Base-by-base conservation (phyloP, 2,888 invertebrate species). In the Diogma glabrata region DNA sequence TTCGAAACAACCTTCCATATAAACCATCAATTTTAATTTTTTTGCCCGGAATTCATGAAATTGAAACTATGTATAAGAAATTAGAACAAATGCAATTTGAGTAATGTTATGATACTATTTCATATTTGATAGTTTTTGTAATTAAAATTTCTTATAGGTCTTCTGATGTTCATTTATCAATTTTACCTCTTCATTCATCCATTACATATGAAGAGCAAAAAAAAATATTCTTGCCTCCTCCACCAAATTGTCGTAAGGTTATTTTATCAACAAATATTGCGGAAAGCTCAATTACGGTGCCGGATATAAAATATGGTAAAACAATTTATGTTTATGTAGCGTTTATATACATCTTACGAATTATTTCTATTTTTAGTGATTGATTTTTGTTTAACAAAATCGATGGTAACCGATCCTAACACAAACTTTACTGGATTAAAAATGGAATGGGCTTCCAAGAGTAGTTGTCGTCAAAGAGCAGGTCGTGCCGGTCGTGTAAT, bases 341-440 rank as follows among this genome's bases (percentile, higher is more conserved):
- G n/a, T n/a, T n/a, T n/a, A n/a, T n/a, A n/a, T n/a, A n/a, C n/a
- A n/a, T n/a, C n/a, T n/a, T n/a, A n/a, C n/a, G n/a, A n/a, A n/a
- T n/a, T n/a, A n/a, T n/a, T n/a, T n/a, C n/a, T n/a, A n/a, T n/a
- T n/a, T n/a, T n/a, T n/a, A n/a, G n/a, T 97, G 47, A 85, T 96
- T 60, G 96, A 97, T 70, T 95, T 90, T 69, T 96, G 95, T 68
- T 72, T 95, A 54, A 89, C 89, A 53, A 95, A 94, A 72, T 77
- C 79, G 28, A 68, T 92, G 59, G 74, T 84, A 5, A 81, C 83
- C 47, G 89, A 95, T 64, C 72, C 77, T 1, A 70, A 72, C 0
- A 87, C 91, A 0, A 89, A 88, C 72, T 65, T 67, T 17, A 61
- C 62, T 1, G 62, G 82, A 45, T 75, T 96, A 43, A 79, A 83